Evolutionary conservation across 1,140 invertebrate genomes (phyloP), one percentile per base, ranked within the genome.

Genomic region (Mylabris phalerata): DNA sequence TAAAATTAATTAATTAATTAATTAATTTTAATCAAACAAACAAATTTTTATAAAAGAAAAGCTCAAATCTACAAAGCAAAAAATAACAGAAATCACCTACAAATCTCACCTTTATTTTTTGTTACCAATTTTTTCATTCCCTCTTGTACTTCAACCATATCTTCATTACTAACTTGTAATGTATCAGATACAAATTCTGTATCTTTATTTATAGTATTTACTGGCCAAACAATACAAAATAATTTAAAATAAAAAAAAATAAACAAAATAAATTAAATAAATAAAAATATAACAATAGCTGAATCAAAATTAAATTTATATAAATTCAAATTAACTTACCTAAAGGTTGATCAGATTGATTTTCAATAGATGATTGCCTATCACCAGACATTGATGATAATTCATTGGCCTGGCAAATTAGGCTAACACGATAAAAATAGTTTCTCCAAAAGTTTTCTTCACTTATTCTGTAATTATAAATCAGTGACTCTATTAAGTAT

Each of bases 391-490:
- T 80, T 48, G 85, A 85, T 47, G 86, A 85, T 42, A 90, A 72
- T 73, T 96, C 92, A 73, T 92, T 93, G 58, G 93, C 95, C 78
- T 99, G 96, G 72, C 95, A 94, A 69, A 99, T 93, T 27, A 99
- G 84, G 63, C 92, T 96, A 59, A 99, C 92, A 72, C 96, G 90
- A 79, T 99, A 99, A 80, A 98, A 98, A 76, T 99, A 99, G 80
- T 99, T 99, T 68, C 93, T 85, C 97, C 96, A 99, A 79, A 99
- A 99, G 71, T 90, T 90, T 78, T 98, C 95, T 80, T 99, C 97
- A 70, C 87, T 94, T 69, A 98, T 92, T 71, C 95, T 98, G 76
- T 47, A 81, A 73, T 48, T 38, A 62, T 10, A 44, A 44, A 24
- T 44, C 43, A 44, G 9, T 7, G 45, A 5, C 7, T 32, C 7